Evolutionary conservation across 2,797 vertebrate genomes (phyloP), one percentile per base, ranked within the genome.

Genomic region (Lutjanus campechanus): DNA sequence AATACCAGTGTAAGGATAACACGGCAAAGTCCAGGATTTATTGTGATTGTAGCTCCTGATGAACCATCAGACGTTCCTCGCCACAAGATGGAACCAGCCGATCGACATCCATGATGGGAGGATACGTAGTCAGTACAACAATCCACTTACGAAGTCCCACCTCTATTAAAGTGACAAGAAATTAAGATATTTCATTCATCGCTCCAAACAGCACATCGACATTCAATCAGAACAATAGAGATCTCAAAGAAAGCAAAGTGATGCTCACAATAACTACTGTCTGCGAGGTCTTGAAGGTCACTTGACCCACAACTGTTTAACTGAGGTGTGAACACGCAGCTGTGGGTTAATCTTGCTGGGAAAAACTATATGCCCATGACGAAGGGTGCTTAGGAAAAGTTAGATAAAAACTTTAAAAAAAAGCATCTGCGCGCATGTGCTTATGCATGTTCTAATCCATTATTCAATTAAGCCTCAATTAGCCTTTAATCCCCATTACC

Each of bases 401-500:
- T 50, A 1, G 43, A 81, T 65, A 69, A 65, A 73, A 65, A 60
- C 16, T 13, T 5, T 19, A 61, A 20, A 59, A 70, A 60, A 66
- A 16, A 76, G 43, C 65, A 77, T 67, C 74, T 55, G 60, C 3
- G 8, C 20, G 12, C 58, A 19, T 69, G 69, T 74, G 61, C 71
- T 56, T 70, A 46, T 77, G 43, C 69, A 75, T 73, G 66, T 89
- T 76, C 64, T 92, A 86, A 92, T 91, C 82, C 84, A 71, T 91
- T 87, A 94, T 92, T 93, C 90, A 91, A 90, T 90, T 89, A 88
- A 84, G 66, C 71, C 76, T 79, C 88, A 91, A 93, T 93, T 92
- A 91, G 82, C 87, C 84, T 85, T 83, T 90, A 91, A 92, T 93
- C 86, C 91, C 85, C 84, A 85, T 93, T 89, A 93, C 40, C 61